These are phyloP conservation scores for Borostomias antarcticus DNA, from an alignment of 2,797 vertebrate genomes.

Conservation along the genomic window DNA sequence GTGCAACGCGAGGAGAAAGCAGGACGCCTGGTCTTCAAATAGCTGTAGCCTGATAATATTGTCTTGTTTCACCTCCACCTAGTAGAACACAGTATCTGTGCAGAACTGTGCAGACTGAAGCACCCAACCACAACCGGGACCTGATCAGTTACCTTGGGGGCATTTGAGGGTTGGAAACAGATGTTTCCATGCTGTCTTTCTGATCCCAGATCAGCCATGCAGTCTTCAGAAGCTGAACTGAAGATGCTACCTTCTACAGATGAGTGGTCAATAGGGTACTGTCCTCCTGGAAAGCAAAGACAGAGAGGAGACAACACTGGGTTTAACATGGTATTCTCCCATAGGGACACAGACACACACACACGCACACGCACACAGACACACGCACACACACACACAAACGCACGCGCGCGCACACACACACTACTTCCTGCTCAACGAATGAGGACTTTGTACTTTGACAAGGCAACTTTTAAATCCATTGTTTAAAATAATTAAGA, in stretches of 20 bases:
- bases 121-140: neutral
- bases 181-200: neutral
- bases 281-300: slow-evolving; percentile 12
- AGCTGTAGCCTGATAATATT: slow-evolving; percentile 60
- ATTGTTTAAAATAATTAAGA: neutral
- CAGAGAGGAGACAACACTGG: neutral
- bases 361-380: neutral
- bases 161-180: slow-evolving; percentile 40
- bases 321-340: neutral
- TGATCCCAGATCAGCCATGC: slow-evolving; percentile 31
- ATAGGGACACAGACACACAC: neutral
- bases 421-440: neutral
- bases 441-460: neutral
- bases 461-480: neutral
- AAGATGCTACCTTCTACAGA: slow-evolving; percentile 47
- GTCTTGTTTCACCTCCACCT: slow-evolving; percentile 62
- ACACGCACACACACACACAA: too few relatives aligned
- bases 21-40: slow-evolving; percentile 57
- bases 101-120: neutral
- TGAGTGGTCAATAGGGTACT: slow-evolving; percentile 72
- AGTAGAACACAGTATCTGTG: neutral
- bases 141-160: neutral
- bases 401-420: neutral
- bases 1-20: slow-evolving; percentile 64
- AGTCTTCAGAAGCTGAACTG: slow-evolving; percentile 40